Evolutionary conservation across 2,888 invertebrate genomes (phyloP).

Genomic region (Lasioglossum figueresi): DNA sequence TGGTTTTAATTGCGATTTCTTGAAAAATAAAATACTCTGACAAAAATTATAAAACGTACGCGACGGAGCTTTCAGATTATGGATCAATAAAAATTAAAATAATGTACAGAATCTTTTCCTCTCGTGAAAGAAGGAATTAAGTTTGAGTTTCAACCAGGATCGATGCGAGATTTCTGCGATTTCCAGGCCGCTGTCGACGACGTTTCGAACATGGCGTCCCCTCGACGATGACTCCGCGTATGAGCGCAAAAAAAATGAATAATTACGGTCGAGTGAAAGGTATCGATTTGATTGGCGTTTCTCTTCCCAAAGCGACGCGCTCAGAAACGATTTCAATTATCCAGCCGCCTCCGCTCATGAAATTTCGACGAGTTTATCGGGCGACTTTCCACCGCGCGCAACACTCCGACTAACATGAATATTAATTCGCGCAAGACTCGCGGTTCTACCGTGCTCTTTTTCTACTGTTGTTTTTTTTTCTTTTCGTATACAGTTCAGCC

Average conservation of each 20-base stretch:
- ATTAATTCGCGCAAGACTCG: slow-evolving; percentile 30
- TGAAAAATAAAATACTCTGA: too few species aligned
- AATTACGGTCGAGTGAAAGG: neutral
- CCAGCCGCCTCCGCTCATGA: slow-evolving; percentile 15
- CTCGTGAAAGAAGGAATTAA: too few species aligned
- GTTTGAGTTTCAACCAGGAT: neutral
- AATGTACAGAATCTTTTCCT: too few species aligned
- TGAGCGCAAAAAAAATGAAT: neutral
- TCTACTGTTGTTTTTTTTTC: neutral
- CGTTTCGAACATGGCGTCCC: neutral
- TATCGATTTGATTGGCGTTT: slow-evolving; percentile 15
- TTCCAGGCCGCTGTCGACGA: neutral
- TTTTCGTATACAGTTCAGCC: neutral
- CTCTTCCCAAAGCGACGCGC: neutral
- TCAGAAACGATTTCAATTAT: slow-evolving; percentile 9
- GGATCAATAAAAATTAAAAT: too few species aligned
- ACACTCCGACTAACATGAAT: slow-evolving; percentile 18
- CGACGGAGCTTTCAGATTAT: neutral
- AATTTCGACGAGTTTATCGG: slow-evolving; percentile 17
- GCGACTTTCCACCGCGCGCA: slow-evolving; percentile 6
- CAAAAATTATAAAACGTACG: too few species aligned
- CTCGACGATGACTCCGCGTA: neutral
- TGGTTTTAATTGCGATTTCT: neutral
- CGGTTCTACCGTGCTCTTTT: neutral
- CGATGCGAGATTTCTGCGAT: neutral